Evolutionary conservation across 2,888 invertebrate genomes (phyloP).

Genomic region (Antheraea yamamai): DNA sequence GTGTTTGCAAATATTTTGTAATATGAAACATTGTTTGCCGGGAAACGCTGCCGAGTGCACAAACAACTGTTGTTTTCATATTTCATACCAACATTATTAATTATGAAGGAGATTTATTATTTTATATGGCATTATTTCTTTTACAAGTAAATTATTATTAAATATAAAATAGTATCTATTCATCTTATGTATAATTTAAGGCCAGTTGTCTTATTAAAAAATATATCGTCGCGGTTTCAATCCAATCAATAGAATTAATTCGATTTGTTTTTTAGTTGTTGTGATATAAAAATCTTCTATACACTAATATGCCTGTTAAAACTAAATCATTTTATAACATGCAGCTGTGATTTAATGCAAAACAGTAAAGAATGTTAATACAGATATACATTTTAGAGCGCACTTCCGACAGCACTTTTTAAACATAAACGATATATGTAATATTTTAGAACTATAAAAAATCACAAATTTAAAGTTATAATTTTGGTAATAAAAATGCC

Average conservation of each 20-base stretch:
- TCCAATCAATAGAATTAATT: neutral
- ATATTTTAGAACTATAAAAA: neutral
- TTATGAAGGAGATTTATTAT: neutral
- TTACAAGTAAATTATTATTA: neutral
- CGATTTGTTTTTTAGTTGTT: neutral
- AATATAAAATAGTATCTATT: neutral
- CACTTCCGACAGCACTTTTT: neutral
- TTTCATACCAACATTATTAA: slow-evolving; percentile 43
- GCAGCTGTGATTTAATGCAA: neutral
- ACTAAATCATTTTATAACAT: neutral
- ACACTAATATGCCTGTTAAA: neutral
- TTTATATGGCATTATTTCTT: neutral
- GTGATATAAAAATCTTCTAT: neutral
- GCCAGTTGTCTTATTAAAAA: neutral
- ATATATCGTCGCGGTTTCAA: neutral
- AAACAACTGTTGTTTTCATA: slow-evolving; percentile 46
- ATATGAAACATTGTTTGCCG: slow-evolving; percentile 61
- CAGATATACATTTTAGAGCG: neutral
- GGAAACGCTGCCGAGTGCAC: slow-evolving; percentile 54
- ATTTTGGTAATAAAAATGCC: neutral
- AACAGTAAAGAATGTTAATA: neutral
- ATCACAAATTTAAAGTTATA: neutral
- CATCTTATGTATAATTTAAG: neutral
- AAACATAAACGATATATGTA: neutral
- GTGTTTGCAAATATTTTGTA: slow-evolving; percentile 55